phyloP scores from a whole-genome alignment of 2,113 vertebrate genomes.

The Corythoichthys intestinalis region DNA sequence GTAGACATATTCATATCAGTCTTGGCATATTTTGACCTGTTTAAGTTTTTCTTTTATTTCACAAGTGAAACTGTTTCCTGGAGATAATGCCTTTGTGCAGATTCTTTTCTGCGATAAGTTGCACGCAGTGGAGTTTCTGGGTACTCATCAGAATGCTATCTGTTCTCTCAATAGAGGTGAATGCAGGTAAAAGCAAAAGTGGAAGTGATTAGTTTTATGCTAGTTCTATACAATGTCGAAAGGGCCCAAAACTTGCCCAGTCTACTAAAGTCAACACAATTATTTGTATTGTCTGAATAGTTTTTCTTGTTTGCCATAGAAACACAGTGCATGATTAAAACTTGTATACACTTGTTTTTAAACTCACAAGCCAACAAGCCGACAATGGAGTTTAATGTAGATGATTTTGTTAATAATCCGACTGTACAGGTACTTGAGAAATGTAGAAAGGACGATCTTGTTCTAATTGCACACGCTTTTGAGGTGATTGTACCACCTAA shows the following conservation, averaged over 20 bases:
- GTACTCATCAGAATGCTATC: neutral
- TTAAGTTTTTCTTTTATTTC: neutral
- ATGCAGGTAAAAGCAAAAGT: neutral
- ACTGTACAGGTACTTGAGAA: no score
- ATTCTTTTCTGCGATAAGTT: neutral
- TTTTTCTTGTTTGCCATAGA: neutral
- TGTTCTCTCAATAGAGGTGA: neutral
- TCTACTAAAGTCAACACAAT: neutral
- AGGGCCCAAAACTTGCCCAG: neutral
- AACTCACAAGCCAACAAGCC: constrained; percentile 4
- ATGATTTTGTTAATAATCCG: no score
- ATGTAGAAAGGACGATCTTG: no score
- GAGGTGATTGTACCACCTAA: no score
- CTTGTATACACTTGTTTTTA: neutral
- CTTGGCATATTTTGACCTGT: neutral
- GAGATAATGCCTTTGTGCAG: neutral
- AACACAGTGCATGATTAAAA: neutral
- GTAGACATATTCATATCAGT: no score
- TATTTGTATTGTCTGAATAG: neutral
- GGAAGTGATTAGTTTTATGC: neutral
- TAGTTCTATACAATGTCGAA: neutral
- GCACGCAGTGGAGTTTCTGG: neutral
- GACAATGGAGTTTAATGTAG: no score
- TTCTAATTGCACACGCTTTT: no score
- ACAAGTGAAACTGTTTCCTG: neutral